These are phyloP conservation scores for Phodopus roborovskii DNA, from an alignment of 2,113 vertebrate genomes.

Conservation along the genomic window DNA sequence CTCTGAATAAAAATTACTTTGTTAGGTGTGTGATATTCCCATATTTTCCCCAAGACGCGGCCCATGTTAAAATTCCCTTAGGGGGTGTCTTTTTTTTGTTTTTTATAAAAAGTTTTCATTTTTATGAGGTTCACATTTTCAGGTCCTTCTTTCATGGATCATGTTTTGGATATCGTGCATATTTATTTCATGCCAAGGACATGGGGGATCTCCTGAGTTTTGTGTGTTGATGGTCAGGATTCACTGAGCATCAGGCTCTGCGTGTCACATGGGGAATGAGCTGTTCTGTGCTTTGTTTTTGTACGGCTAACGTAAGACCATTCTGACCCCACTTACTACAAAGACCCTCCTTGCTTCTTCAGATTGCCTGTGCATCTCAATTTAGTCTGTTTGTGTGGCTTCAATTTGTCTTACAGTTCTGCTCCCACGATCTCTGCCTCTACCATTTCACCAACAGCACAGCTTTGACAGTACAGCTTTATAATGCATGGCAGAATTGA, in stretches of 20 bases:
- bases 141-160: background rate
- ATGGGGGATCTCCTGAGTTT: background rate
- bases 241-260: background rate
- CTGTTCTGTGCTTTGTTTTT: background rate
- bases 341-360: background rate
- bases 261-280: background rate
- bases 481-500: background rate
- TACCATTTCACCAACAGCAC: background rate
- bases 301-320: no score
- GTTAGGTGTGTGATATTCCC: background rate
- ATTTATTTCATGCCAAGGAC: background rate
- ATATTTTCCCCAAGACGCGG: background rate
- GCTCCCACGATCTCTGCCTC: background rate
- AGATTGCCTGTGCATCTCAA: background rate
- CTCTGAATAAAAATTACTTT: background rate
- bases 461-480: background rate
- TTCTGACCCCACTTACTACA: background rate
- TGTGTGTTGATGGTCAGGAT: background rate
- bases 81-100: background rate
- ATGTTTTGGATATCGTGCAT: background rate
- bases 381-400: background rate
- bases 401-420: background rate
- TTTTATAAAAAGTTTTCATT: background rate
- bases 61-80: background rate
- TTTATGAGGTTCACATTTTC: background rate